Conservation (phyloP, 2,888 invertebrate genomes). For the Drosophila phalerata region DNA sequence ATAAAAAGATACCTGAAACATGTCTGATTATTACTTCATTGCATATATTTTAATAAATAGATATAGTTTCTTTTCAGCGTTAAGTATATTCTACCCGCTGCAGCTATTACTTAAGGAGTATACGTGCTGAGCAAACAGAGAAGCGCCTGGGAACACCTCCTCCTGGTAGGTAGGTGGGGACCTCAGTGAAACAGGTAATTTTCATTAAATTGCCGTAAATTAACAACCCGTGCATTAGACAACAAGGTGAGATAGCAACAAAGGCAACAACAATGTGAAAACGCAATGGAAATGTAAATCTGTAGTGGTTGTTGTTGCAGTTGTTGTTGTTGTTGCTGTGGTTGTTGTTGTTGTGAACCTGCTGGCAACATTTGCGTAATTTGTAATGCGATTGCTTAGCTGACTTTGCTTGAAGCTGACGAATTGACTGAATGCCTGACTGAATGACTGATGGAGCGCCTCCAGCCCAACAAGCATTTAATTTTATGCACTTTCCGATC, state of each 20-base stretch:
- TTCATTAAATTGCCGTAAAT: slow-evolving; percentile 77
- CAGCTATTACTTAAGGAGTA: background rate
- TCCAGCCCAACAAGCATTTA: slow-evolving; percentile 63
- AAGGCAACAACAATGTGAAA: slow-evolving; percentile 36
- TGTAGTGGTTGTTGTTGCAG: background rate
- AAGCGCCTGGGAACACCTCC: slow-evolving; percentile 49
- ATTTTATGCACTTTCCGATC: slow-evolving; percentile 70
- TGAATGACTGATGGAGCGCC: slow-evolving; percentile 56
- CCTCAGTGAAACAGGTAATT: slow-evolving; percentile 47
- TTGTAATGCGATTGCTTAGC: slow-evolving; percentile 61
- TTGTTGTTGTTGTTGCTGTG: slow-evolving; percentile 10
- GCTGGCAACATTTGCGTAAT: slow-evolving; percentile 76
- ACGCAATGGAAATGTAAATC: slow-evolving; percentile 64
- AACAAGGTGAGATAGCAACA: slow-evolving; percentile 64
- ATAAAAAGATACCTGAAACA: too few relatives aligned
- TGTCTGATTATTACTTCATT: too few relatives aligned
- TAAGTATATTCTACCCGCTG: background rate
- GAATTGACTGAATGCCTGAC: slow-evolving; percentile 51
- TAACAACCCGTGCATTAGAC: slow-evolving; percentile 65
- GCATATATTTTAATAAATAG: background rate
- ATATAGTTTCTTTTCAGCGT: background rate
- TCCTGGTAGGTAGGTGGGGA: slow-evolving; percentile 11
- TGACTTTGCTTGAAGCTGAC: slow-evolving; percentile 42
- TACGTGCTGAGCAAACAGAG: slow-evolving; percentile 51
- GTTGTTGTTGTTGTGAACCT: slow-evolving; percentile 31